These are phyloP conservation scores for Sorex araneus DNA, from an alignment of 2,113 vertebrate species.

Conservation along the genomic window DNA sequence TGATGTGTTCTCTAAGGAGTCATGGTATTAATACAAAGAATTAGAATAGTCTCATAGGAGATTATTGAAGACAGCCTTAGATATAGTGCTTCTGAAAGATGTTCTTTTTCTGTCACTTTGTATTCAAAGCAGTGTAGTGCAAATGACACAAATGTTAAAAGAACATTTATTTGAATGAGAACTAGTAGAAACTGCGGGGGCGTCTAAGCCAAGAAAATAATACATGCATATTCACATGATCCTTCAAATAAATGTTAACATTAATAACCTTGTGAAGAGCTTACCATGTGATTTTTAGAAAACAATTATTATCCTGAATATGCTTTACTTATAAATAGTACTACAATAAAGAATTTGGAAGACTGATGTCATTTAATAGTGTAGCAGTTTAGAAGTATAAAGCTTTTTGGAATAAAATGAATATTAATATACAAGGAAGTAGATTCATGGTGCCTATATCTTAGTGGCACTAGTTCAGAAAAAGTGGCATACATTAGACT, in stretches of 20 bases:
- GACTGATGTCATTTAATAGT: slow-evolving; percentile 34
- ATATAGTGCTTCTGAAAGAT: not conserved
- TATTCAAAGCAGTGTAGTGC: not conserved
- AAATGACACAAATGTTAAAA: slow-evolving; percentile 61
- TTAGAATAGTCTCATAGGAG: not conserved
- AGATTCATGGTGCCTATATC: not conserved
- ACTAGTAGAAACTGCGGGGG: slow-evolving; percentile 43
- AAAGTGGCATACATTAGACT: not conserved
- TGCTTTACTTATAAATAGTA: slow-evolving; percentile 13
- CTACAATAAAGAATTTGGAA: slow-evolving; percentile 16
- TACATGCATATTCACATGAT: slow-evolving; percentile 32
- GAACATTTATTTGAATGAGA: slow-evolving; percentile 50
- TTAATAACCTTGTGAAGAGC: slow-evolving; percentile 51
- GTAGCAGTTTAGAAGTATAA: slow-evolving; percentile 48
- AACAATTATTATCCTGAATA: slow-evolving; percentile 55
- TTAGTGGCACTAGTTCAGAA: not conserved
- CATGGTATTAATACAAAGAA: not conserved
- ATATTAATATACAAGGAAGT: not conserved
- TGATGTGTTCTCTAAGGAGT: not conserved
- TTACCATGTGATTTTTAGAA: slow-evolving; percentile 74
- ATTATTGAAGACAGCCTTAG: not conserved
- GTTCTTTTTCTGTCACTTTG: slow-evolving; percentile 50
- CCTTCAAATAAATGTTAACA: slow-evolving; percentile 75
- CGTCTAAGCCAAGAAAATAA: slow-evolving; percentile 41
- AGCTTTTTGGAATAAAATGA: not conserved